Evolutionary conservation across 2,113 vertebrate genomes (phyloP), one percentile per base, ranked within the genome.

Genomic region (Saiga tatarica): DNA sequence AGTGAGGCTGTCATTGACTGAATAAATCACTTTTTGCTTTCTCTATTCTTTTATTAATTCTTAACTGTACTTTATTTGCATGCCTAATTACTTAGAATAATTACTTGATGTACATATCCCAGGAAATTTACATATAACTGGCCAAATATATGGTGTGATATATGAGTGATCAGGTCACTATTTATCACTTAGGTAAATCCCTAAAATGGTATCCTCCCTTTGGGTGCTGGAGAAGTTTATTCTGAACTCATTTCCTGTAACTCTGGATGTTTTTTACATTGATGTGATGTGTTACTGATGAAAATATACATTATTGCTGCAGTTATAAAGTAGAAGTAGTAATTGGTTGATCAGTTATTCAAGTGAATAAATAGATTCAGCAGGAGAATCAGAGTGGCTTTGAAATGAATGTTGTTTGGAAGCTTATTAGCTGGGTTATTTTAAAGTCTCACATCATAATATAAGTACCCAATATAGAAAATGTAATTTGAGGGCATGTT

Each of bases 221-320:
- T 79, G 55, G 6, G 6, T 91, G 26, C 95, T 36, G 26, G 60
- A 79, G 45, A 57, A 86, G 93, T 55, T 67, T 39, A 39, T 86
- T 93, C 57, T 89, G 64, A 96, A 52, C 83, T 81, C 39, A 76
- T 39, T 91, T 97, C 87, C 59, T 90, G 1, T 81, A 47, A 85
- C 36, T 79, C 2, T 42, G 16, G 39, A 6, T 5, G 12, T 81
- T 76, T 90, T 90, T 21, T 94, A n/a, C 45, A 67, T 59, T 47
- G 62, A 86, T 30, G 26, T 50, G 33, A 84, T 79, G 88, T 83
- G 81, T 93, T 52, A 59, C 60, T 79, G 81, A 74, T 96, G 84
- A 59, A 78, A 84, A 76, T 57, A 42, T 7, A 19, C 52, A 79
- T 42, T 60, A 52, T 76, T 74, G 11, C n/a, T 57, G 10, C 53